Conservation (phyloP, 2,113 vertebrate species). For the Actenoides hombroni region DNA sequence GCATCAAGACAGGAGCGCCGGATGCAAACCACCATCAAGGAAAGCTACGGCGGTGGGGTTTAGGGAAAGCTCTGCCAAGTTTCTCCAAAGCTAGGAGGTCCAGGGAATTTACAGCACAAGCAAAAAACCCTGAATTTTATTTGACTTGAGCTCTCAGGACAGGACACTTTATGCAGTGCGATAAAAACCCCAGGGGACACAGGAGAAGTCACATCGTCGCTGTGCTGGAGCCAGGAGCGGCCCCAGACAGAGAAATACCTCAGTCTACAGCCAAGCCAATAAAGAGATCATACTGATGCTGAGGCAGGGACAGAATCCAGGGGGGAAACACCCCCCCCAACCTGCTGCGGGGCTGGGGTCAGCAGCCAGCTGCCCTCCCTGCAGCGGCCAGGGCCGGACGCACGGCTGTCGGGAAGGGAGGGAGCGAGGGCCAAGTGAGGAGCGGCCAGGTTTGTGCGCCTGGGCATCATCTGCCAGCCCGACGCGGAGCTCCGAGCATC, state of each 20-base stretch:
- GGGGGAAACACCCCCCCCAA: fast-evolving
- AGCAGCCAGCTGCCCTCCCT: background rate
- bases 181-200: background rate
- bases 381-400: fast-evolving
- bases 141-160: background rate
- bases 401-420: background rate
- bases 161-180: fast-evolving
- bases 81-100: background rate
- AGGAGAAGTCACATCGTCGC: background rate
- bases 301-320: background rate
- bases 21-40: fast-evolving
- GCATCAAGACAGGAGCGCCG: fast-evolving
- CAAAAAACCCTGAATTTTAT: background rate
- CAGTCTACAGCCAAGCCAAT: background rate
- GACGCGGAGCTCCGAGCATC: background rate
- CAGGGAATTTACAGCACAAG: background rate
- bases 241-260: background rate
- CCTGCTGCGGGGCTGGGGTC: background rate
- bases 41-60: fast-evolving
- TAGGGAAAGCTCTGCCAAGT: background rate
- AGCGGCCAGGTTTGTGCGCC: background rate
- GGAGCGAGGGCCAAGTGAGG: background rate
- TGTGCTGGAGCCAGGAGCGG: background rate
- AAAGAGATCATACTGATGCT: fast-evolving
- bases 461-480: background rate